Percentiles rank a stretch among this genome's conserved stretches.
These are phyloP conservation scores for Drosophila setifemur DNA, from an alignment of 1,140 invertebrate genomes.

Conservation along the genomic window DNA sequence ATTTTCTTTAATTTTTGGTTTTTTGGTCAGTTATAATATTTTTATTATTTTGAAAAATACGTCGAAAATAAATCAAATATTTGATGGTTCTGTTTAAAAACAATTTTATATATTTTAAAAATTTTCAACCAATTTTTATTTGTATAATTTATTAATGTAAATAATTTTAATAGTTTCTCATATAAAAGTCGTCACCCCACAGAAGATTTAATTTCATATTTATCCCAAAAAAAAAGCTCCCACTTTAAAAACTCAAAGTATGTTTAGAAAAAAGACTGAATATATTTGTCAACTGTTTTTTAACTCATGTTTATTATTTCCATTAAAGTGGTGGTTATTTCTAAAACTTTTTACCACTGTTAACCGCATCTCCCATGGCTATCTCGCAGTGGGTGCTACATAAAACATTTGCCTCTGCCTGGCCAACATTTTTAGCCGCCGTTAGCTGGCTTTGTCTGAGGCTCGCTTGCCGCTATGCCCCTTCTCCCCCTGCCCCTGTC, in stretches of 20 bases:
- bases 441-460: conserved; percentile 62
- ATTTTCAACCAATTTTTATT: neutral
- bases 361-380: conserved; percentile 43
- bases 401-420: conserved; percentile 62
- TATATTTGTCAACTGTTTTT: no score
- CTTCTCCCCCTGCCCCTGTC: neutral
- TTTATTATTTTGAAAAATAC: no score
- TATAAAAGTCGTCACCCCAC: no score
- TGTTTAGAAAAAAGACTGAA: no score
- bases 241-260: no score
- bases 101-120: no score
- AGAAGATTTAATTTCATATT: no score
- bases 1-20: no score
- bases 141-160: neutral
- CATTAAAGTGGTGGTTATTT: neutral
- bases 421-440: conserved; percentile 70
- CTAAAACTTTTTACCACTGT: conserved; percentile 2
- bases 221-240: no score
- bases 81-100: no score
- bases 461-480: conserved; percentile 31
- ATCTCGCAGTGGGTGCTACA: conserved; percentile 53
- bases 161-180: no score
- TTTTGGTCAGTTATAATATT: neutral
- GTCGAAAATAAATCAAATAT: no score
- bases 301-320: neutral